Base-by-base conservation (phyloP, 1,140 invertebrate species). In the Dreissena polymorpha region DNA sequence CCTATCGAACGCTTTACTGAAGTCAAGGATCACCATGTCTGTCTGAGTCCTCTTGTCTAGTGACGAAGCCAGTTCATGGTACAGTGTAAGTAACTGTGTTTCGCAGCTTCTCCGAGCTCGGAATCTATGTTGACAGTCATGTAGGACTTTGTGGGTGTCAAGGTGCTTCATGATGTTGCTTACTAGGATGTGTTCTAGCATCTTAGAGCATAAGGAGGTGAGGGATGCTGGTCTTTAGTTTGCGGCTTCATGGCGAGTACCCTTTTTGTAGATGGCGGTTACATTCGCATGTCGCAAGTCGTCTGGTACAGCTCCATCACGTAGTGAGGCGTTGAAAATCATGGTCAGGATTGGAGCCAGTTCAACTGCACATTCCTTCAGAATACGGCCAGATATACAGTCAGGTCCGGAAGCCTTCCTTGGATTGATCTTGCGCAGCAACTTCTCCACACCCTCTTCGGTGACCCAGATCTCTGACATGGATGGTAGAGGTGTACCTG, bases 241-340 rank as follows among this genome's bases (percentile, higher is more conserved):
- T 25, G 53, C 51, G 21, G 76, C 7, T 75, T 77, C 68, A 10
- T 51, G 63, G 27, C 67, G 71, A 5, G 29, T 49, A 21, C 83
- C 83, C 57, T 85, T 86, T 64, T 85, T 86, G 25, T 39, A 84
- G n/a, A 86, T 65, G 18, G 76, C 72, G 18, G 75, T 64, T 27
- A 83, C 50, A 16, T 51, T 73, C n/a, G 69, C 84, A 16, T n/a
- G 6, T 25, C 16, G 18, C 67, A 1, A 39, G 18, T 21, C 18
- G 18, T n/a, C 29, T 68, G 67, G 77, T 6, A 83, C 78, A n/a
- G 57, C 70, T 23, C 79, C 84, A 29, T 68, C 73, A 10, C 60
- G 21, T 23, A 82, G 13, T 18, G 78, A 81, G 27, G 21, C 29
- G 12, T 23, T 70, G 49, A 85, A 85, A 7, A 83, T 81, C 8